Percentiles rank a stretch among this genome's conserved stretches.
Conservation (phyloP, 2,888 invertebrate species). For the Agriopis aurantiaria region DNA sequence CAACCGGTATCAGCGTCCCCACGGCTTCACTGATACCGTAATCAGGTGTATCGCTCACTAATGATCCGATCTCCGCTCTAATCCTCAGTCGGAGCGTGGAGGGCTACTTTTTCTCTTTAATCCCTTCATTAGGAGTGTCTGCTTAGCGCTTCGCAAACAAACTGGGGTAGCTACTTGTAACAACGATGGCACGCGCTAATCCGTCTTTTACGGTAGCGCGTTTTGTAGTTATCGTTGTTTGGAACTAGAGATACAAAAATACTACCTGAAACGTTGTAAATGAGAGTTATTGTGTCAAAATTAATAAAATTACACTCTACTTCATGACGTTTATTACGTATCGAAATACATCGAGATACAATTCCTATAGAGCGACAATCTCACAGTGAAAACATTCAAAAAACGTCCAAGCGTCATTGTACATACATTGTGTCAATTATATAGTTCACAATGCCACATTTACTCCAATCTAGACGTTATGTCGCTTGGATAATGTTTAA, state of each 20-base stretch:
- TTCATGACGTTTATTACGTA: too few species aligned
- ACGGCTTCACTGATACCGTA: conserved; percentile 52
- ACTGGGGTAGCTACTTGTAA: conserved; percentile 39
- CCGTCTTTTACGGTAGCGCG: conserved; percentile 2
- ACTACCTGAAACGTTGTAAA: neutral
- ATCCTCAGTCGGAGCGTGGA: conserved; percentile 69
- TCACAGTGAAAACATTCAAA: too few species aligned
- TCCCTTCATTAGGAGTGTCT: conserved; percentile 77
- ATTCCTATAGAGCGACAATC: too few species aligned
- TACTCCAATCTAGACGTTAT: too few species aligned
- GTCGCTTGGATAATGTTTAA: too few species aligned
- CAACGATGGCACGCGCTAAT: conserved; percentile 33
- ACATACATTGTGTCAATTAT: too few species aligned
- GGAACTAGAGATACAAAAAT: conserved; percentile 2
- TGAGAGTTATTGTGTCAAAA: too few species aligned
- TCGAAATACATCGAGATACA: too few species aligned
- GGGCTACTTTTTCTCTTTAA: conserved; percentile 79
- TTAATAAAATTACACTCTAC: too few species aligned
- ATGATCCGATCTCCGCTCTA: conserved; percentile 75
- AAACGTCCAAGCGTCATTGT: too few species aligned
- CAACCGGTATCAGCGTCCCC: conserved; percentile 64
- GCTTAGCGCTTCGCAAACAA: conserved; percentile 65
- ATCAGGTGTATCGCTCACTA: conserved; percentile 81
- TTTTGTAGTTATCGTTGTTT: conserved; percentile 15
- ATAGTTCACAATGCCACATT: too few species aligned